Percentiles rank a stretch among this genome's conserved stretches.
These are phyloP conservation scores for Xenopus tropicalis DNA, from an alignment of 2,113 vertebrate genomes.

Conservation along the genomic window DNA sequence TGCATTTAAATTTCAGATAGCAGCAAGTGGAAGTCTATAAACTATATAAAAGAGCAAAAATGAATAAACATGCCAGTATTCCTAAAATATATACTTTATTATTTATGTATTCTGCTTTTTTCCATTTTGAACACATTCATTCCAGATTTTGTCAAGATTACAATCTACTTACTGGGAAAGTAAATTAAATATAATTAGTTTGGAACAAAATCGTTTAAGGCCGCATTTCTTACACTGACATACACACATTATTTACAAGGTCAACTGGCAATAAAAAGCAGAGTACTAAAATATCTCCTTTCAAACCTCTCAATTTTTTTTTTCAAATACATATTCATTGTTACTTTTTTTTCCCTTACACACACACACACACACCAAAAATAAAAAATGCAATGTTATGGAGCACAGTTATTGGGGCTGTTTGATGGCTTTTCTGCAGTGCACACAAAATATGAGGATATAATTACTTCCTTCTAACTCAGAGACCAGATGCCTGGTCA, in stretches of 20 bases:
- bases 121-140: conserved; percentile 29
- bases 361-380: background rate
- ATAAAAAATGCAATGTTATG: background rate
- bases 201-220: background rate
- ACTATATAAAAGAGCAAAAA: too few relatives aligned
- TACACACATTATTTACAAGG: background rate
- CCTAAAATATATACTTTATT: conserved; percentile 27
- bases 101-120: conserved; percentile 19
- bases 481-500: too few relatives aligned
- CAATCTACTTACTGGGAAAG: background rate
- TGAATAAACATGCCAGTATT: too few relatives aligned
- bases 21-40: too few relatives aligned
- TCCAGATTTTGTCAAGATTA: background rate
- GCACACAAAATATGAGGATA: too few relatives aligned
- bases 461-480: too few relatives aligned
- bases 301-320: background rate
- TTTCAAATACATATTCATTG: too few relatives aligned
- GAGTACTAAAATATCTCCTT: background rate
- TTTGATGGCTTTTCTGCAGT: too few relatives aligned
- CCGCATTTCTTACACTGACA: background rate
- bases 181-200: too few relatives aligned
- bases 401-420: too few relatives aligned
- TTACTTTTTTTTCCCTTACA: background rate
- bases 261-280: background rate
- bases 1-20: too few relatives aligned